phyloP scores from a whole-genome alignment of 1,140 invertebrate genomes.

The Andrena cerasifolii region DNA sequence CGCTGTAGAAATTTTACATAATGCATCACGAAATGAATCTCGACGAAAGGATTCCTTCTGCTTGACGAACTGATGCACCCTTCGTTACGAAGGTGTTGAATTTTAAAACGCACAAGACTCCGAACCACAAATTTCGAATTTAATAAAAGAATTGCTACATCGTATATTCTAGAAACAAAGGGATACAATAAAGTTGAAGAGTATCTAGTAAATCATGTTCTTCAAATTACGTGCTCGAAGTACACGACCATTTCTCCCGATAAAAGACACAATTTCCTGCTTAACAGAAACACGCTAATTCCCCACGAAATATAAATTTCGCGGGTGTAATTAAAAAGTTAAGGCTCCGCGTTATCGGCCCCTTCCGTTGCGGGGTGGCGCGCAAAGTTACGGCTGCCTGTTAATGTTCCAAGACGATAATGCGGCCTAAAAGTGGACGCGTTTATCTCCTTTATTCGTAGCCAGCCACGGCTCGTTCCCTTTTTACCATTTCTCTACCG shows the following conservation, averaged over 20 bases:
- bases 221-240: too few species aligned
- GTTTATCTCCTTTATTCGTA: conserved; percentile 26
- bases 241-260: too few species aligned
- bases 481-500: conserved; percentile 11
- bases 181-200: too few species aligned
- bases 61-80: too few species aligned
- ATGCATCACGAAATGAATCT: conserved; percentile 24
- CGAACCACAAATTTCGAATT: too few species aligned
- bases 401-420: neutral
- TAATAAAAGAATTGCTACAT: too few species aligned
- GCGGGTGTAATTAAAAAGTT: neutral
- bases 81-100: too few species aligned
- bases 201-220: too few species aligned
- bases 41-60: conserved; percentile 16
- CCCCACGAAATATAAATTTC: neutral
- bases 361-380: neutral
- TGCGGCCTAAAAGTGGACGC: neutral
- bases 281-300: too few species aligned
- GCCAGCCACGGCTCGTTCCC: conserved; percentile 8
- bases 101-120: too few species aligned
- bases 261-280: too few species aligned
- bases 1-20: conserved; percentile 50
- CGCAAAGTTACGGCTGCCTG: neutral
- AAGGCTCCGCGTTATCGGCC: neutral
- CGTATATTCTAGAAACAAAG: too few species aligned